A percentile compares a stretch with the other conserved stretches of the same genome.
Evolutionary conservation across 2,113 vertebrate species (phyloP).

Genomic region (Petroica traversi): DNA sequence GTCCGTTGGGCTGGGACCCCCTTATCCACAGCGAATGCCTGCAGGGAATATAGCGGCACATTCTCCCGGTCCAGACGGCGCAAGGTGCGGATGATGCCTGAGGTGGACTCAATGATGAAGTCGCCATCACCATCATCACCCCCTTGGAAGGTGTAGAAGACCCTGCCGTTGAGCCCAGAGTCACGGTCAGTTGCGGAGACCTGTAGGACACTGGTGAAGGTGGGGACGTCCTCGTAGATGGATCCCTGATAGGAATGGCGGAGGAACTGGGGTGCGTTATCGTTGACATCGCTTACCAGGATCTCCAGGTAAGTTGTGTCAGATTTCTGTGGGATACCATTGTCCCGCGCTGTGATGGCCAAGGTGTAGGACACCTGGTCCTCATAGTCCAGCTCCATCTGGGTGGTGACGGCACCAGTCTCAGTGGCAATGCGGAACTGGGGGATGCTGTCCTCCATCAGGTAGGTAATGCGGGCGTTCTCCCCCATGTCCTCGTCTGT

Average conservation of each 20-base stretch:
- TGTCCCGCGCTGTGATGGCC: constrained; percentile 92
- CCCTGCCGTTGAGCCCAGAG: constrained; percentile 88
- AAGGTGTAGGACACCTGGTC: constrained; percentile 95
- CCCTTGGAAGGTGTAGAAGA: constrained; percentile 95
- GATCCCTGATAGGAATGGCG: constrained; percentile 87
- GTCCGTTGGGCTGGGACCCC: constrained; percentile 85
- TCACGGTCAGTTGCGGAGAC: constrained; percentile 92
- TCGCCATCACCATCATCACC: constrained; percentile 92
- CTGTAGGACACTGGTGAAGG: constrained; percentile 92
- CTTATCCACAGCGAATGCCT: constrained; percentile 89
- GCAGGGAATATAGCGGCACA: constrained; percentile 82
- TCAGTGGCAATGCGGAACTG: constrained; percentile 90
- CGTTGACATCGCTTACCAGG: constrained; percentile 92
- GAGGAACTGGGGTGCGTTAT: constrained; percentile 92
- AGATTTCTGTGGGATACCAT: constrained; percentile 95
- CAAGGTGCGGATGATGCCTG: constrained; percentile 89
- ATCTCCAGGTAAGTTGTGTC: constrained; percentile 98
- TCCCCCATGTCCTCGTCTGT: constrained; percentile 94
- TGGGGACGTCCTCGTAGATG: constrained; percentile 88
- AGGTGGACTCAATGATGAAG: constrained; percentile 95
- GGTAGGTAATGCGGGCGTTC: constrained; percentile 92
- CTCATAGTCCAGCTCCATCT: constrained; percentile 94
- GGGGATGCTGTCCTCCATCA: constrained; percentile 98
- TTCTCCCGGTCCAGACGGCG: constrained; percentile 93
- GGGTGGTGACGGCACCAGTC: constrained; percentile 89